These are phyloP conservation scores for Cenopis cana DNA, from an alignment of 2,888 invertebrate genomes.

Conservation along the genomic window DNA sequence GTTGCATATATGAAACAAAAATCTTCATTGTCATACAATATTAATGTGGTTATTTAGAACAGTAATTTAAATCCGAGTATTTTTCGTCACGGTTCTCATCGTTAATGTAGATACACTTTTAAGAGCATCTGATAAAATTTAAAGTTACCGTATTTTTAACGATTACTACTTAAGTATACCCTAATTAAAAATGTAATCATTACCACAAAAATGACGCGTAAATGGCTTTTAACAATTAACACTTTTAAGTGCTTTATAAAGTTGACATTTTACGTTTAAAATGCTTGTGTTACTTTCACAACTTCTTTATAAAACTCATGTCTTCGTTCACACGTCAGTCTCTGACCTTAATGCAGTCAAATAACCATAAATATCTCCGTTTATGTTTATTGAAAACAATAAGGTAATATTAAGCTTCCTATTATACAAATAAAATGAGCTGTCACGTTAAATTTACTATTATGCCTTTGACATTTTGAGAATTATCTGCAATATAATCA, in stretches of 20 bases:
- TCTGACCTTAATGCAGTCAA: conserved; percentile 10
- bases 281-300: conserved; percentile 32
- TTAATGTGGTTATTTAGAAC: neutral
- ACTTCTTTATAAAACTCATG: conserved; percentile 13
- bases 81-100: conserved; percentile 6
- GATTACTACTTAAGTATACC: conserved; percentile 15
- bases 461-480: conserved; percentile 37
- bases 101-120: conserved; percentile 1
- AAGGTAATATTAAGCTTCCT: conserved; percentile 26
- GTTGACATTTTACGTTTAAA: conserved; percentile 24
- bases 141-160: conserved; percentile 9
- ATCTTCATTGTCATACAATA: neutral
- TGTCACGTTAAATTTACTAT: conserved; percentile 8
- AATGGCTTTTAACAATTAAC: conserved; percentile 42
- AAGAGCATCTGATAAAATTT: conserved; percentile 8
- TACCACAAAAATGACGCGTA: conserved; percentile 27
- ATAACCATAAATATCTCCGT: conserved; percentile 18
- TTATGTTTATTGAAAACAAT: conserved; percentile 35
- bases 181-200: conserved; percentile 38
- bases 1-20: no score
- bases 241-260: conserved; percentile 32
- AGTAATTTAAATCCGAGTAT: neutral
- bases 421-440: conserved; percentile 15
- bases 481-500: conserved; percentile 11
- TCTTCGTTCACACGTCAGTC: conserved; percentile 22